phyloP scores from a whole-genome alignment of 2,797 vertebrate genomes.

The Enteromius radiatus region DNA sequence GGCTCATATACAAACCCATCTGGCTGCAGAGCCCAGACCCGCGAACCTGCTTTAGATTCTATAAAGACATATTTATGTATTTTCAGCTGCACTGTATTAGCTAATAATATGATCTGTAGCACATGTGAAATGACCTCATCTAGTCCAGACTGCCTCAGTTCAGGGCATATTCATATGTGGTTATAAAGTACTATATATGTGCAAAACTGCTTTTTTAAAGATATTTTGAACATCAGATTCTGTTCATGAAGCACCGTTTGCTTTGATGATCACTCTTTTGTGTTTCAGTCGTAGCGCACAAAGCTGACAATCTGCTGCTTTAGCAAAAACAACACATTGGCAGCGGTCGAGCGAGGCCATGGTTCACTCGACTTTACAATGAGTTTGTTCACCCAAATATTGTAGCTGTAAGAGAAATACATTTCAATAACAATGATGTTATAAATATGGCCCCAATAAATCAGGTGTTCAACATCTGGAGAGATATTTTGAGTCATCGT shows the following conservation, averaged over 20 bases:
- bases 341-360: background rate
- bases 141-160: conserved; percentile 25
- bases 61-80: conserved; percentile 52
- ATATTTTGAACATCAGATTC: conserved; percentile 1
- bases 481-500: conserved; percentile 34
- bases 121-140: conserved; percentile 47
- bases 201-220: background rate
- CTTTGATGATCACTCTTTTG: conserved; percentile 54
- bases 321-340: conserved; percentile 20
- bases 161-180: conserved; percentile 1
- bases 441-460: conserved; percentile 15
- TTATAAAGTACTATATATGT: background rate
- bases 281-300: conserved; percentile 62
- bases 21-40: conserved; percentile 31
- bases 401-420: background rate
- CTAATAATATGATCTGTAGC: conserved; percentile 45
- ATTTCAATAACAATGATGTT: background rate
- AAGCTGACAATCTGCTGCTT: conserved; percentile 42
- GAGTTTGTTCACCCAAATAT: conserved; percentile 10
- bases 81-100: conserved; percentile 46
- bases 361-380: conserved; percentile 5
- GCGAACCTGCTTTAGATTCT: conserved; percentile 39
- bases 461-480: conserved; percentile 45
- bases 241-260: background rate
- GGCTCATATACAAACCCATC: conserved; percentile 51